A percentile compares a stretch with the other conserved stretches of the same genome.
phyloP scores from a whole-genome alignment of 1,140 invertebrate genomes.

The Drosophila nebulosa region DNA sequence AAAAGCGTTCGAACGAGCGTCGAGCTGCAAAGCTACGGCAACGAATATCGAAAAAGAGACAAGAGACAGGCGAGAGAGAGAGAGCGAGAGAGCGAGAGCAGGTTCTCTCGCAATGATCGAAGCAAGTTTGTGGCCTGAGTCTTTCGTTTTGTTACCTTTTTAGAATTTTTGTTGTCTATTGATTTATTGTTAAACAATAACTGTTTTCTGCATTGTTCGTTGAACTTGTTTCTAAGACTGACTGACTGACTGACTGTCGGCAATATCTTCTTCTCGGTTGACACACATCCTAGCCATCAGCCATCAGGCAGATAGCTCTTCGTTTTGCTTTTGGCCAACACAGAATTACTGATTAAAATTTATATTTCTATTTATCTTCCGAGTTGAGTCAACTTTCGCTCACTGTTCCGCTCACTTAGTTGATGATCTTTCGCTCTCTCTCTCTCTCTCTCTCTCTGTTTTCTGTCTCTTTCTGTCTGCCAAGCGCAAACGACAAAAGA shows the following conservation, averaged over 20 bases:
- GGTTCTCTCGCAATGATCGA: slow-evolving; percentile 1
- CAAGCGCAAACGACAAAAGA: not conserved
- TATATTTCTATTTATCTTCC: slow-evolving; percentile 8
- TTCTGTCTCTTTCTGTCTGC: not conserved
- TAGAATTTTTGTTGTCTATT: slow-evolving; percentile 52
- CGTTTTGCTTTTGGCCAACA: not conserved
- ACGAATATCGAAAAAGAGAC: slow-evolving; percentile 5
- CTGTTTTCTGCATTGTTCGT: slow-evolving; percentile 69
- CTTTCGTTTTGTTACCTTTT: slow-evolving; percentile 33
- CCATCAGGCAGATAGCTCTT: not conserved
- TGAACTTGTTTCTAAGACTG: slow-evolving; percentile 26
- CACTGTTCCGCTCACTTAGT: slow-evolving; percentile 16
- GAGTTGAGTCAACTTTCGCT: slow-evolving; percentile 55
- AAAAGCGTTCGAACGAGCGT: slow-evolving; percentile 55
- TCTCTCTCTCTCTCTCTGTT: slow-evolving; percentile 19
- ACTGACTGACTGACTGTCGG: not conserved
- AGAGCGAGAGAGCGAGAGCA: slow-evolving; percentile 4
- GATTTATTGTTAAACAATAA: slow-evolving; percentile 71
- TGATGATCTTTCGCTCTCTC: not conserved
- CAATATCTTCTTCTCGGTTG: not conserved
- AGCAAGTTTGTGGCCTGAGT: slow-evolving; percentile 41
- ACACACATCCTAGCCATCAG: not conserved
- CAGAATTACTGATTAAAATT: slow-evolving; percentile 8
- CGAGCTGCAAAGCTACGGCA: too few relatives aligned
- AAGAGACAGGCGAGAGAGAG: not conserved